A percentile compares a stretch with the other conserved stretches of the same genome.
These are phyloP conservation scores for Eupithecia tripunctaria DNA, from an alignment of 2,888 invertebrate genomes.

Conservation along the genomic window DNA sequence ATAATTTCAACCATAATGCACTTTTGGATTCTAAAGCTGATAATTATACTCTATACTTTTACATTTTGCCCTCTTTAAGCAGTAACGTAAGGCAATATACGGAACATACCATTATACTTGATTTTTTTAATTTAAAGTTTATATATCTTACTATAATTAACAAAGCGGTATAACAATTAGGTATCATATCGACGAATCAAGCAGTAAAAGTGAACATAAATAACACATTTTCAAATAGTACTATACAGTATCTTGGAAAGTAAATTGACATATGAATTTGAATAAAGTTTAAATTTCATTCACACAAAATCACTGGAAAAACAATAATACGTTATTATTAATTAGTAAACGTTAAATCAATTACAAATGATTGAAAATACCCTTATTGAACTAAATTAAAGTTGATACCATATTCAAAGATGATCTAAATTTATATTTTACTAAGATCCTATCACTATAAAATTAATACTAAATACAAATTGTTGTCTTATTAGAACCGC, in stretches of 20 bases:
- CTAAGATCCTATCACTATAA: conserved; percentile 9
- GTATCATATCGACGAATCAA: conserved; percentile 20
- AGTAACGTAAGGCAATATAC: conserved; percentile 15
- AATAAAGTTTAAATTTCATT: conserved; percentile 4
- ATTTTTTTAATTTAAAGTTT: conserved; percentile 14
- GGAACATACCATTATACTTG: not conserved
- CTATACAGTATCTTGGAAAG: not conserved
- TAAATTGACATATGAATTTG: conserved; percentile 19
- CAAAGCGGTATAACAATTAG: conserved; percentile 29
- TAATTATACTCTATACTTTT: not conserved
- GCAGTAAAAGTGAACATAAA: not conserved
- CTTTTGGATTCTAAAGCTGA: conserved; percentile 8
- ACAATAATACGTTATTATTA: not conserved
- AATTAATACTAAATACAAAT: conserved; percentile 14
- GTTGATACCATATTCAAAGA: conserved; percentile 7
- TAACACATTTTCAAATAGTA: not conserved
- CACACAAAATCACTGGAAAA: conserved; percentile 18
- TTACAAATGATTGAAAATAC: conserved; percentile 15
- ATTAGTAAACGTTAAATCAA: not conserved
- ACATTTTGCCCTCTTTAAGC: conserved; percentile 8
- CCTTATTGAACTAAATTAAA: conserved; percentile 15
- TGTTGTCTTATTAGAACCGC: conserved; percentile 14
- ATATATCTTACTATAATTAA: conserved; percentile 25
- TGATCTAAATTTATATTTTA: conserved; percentile 8
- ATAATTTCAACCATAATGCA: conserved; percentile 20